phyloP scores from a whole-genome alignment of 1,140 invertebrate genomes.

The Musca vetustissima region DNA sequence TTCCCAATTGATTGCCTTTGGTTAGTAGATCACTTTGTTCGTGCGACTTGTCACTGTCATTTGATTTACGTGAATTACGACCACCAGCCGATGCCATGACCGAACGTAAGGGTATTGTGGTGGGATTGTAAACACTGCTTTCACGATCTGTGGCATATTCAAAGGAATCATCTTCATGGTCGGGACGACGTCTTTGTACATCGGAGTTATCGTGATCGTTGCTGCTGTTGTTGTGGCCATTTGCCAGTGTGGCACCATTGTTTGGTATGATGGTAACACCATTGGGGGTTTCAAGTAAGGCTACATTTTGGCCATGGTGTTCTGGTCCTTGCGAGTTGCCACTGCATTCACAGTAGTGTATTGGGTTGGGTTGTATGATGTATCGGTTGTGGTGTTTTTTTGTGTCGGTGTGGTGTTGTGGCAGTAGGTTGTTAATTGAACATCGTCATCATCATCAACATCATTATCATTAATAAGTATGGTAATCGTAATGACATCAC shows the following conservation, averaged over 20 bases:
- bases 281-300: constrained; percentile 48
- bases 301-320: constrained; percentile 43
- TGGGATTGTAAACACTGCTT: constrained; percentile 49
- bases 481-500: no score
- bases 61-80: constrained; percentile 33
- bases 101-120: constrained; percentile 41
- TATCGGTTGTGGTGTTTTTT: no score
- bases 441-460: no score
- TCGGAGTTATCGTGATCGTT: constrained; percentile 11
- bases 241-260: constrained; percentile 28
- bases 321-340: neutral
- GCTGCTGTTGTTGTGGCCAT: constrained; percentile 31
- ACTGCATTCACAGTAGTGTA: no score
- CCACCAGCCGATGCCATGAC: constrained; percentile 45
- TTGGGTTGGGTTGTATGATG: no score
- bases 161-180: constrained; percentile 48
- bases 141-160: constrained; percentile 52
- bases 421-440: no score
- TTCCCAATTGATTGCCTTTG: constrained; percentile 49
- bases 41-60: constrained; percentile 9
- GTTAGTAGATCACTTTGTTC: constrained; percentile 42
- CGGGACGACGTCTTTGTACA: constrained; percentile 34
- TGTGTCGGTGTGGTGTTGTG: no score
- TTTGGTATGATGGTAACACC: constrained; percentile 42
- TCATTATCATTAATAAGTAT: no score